Conservation (phyloP, 2,113 vertebrate genomes). For the Silurus asotus region DNA sequence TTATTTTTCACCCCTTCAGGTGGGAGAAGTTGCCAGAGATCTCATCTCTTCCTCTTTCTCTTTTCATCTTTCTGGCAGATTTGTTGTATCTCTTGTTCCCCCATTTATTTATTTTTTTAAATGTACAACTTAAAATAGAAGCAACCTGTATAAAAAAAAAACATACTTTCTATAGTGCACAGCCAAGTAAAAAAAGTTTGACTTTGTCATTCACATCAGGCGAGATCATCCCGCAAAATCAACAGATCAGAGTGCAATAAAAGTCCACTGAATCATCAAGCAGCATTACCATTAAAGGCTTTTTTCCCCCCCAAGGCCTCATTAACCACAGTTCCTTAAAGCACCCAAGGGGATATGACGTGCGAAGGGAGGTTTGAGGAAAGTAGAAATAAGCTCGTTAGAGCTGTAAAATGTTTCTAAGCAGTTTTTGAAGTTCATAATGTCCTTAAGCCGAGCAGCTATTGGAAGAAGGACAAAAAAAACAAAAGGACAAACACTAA, state of each 20-base stretch:
- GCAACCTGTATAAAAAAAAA: background rate
- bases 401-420: background rate
- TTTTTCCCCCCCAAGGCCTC: background rate
- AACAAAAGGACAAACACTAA: background rate
- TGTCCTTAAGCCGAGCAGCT: background rate
- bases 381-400: conserved; percentile 1
- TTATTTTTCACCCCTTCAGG: background rate
- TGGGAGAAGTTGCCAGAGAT: background rate
- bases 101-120: background rate
- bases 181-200: background rate
- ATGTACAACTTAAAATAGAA: background rate
- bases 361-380: background rate
- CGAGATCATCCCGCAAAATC: background rate
- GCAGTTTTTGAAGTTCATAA: background rate
- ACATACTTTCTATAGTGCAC: background rate
- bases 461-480: background rate
- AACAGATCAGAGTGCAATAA: conserved; percentile 1
- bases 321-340: conserved; percentile 11
- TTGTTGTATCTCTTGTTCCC: background rate
- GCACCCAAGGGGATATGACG: background rate
- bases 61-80: background rate
- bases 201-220: background rate
- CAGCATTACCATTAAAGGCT: background rate
- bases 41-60: background rate
- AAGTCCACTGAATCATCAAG: conserved; percentile 2